Evolutionary conservation across 2,888 invertebrate species (phyloP).

Genomic region (Tipula helvola): DNA sequence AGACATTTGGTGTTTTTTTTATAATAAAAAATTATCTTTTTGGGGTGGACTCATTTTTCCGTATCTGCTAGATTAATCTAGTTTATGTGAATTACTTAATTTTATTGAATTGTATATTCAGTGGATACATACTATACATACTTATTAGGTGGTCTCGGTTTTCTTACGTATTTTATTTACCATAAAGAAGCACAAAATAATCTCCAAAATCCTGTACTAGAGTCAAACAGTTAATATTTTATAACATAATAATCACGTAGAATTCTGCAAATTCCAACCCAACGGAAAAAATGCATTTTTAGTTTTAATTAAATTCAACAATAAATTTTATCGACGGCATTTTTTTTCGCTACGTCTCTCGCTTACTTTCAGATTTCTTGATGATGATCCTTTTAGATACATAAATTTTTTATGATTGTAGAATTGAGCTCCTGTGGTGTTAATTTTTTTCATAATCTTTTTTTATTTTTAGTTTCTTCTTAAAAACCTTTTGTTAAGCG

Average conservation of each 20-base stretch:
- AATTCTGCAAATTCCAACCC: not conserved
- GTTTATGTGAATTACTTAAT: not conserved
- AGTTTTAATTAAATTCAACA: not conserved
- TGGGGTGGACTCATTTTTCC: not conserved
- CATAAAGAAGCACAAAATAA: too few species aligned
- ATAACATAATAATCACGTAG: not conserved
- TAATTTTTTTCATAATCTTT: not conserved
- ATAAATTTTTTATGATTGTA: not conserved
- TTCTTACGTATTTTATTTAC: too few species aligned
- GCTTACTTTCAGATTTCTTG: not conserved
- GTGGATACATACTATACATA: not conserved
- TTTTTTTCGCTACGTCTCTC: not conserved
- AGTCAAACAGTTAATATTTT: not conserved
- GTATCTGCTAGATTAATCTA: not conserved
- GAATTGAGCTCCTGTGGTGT: conserved; percentile 4
- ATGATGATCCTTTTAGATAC: not conserved
- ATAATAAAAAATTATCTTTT: not conserved
- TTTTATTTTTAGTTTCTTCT: not conserved
- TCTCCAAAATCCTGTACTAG: not conserved
- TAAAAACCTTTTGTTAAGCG: not conserved
- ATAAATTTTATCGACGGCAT: not conserved
- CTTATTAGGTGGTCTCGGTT: not conserved
- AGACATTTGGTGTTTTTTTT: not conserved
- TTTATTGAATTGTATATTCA: not conserved
- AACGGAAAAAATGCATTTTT: not conserved